Evolutionary conservation across 1,140 invertebrate species (phyloP), one percentile per base, ranked within the genome.

Genomic region (Mesaphorura yosii): DNA sequence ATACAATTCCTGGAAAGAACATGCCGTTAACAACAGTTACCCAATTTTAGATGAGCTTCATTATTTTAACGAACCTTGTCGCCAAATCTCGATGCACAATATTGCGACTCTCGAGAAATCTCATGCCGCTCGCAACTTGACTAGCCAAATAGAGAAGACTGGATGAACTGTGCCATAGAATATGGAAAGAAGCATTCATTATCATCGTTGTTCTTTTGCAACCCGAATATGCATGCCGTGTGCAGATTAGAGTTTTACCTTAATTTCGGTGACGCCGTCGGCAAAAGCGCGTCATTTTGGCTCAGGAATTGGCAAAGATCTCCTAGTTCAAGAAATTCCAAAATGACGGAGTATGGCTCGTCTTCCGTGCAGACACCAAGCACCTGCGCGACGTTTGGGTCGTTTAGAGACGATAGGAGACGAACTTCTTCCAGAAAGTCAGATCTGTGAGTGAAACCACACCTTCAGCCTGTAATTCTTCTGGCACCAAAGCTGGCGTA

Each of bases 401-500:
- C 88, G 55, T 86, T 82, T 23, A 95, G 70, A 6, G 84, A 81
- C 1, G 87, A 86, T 63, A 94, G 72, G 44, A 90, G 86, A 60
- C 83, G 78, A 1, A 93, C 85, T 69, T 94, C 89, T 40, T 88
- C 78, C 65, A 86, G 81, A 67, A 95, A 93, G 65, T 91, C 87
- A 66, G 81, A 76, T 71, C 86, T 92, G 71, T 27, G 68, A 70
- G 29, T 22, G 41, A 41, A 20, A 10, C 25, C n/a, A n/a, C n/a
- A n/a, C n/a, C n/a, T n/a, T n/a, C n/a, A n/a, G n/a, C n/a, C n/a
- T n/a, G n/a, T n/a, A n/a, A n/a, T n/a, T n/a, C n/a, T n/a, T n/a
- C n/a, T n/a, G n/a, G n/a, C n/a, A n/a, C n/a, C n/a, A n/a, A 38
- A 41, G 49, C 14, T n/a, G n/a, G n/a, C n/a, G n/a, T 15, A 12